phyloP scores from a whole-genome alignment of 2,888 invertebrate genomes.

The Cataglyphis altisquamis region DNA sequence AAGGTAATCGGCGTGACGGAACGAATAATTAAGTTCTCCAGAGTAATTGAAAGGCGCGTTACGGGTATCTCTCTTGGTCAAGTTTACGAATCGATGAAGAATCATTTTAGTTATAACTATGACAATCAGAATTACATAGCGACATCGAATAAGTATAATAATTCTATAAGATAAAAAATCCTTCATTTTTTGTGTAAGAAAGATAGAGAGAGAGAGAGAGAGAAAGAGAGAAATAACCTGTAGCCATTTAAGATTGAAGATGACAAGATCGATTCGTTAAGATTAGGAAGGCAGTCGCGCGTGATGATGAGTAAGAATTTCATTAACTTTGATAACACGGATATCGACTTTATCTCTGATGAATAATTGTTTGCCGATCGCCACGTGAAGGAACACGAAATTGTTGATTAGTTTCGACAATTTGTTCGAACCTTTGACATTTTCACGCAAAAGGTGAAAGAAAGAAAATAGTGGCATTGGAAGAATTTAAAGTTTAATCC shows the following conservation, averaged over 20 bases:
- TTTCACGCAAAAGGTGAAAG: background rate
- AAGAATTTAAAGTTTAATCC: constrained; percentile 59
- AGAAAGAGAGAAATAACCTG: background rate
- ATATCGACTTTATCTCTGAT: constrained; percentile 20
- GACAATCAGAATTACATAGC: background rate
- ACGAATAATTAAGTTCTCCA: constrained; percentile 49
- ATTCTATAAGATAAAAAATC: background rate
- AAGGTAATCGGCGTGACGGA: constrained; percentile 50
- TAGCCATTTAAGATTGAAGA: background rate
- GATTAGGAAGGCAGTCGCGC: background rate
- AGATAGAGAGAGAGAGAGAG: background rate
- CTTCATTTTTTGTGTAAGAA: background rate
- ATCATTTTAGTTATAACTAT: background rate
- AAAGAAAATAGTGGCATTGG: background rate
- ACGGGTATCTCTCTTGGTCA: background rate
- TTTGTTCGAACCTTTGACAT: background rate
- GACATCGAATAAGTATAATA: background rate
- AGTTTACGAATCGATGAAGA: background rate
- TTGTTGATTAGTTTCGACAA: constrained; percentile 17
- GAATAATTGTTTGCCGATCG: constrained; percentile 21
- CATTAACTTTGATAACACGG: constrained; percentile 3
- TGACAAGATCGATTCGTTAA: constrained; percentile 7
- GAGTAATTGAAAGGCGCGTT: constrained; percentile 44
- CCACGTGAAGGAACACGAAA: background rate
- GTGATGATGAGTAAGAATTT: constrained; percentile 7